A percentile compares a stretch with the other conserved stretches of the same genome.
These are phyloP conservation scores for Platyscapa corneri DNA, from an alignment of 1,140 invertebrate genomes.

Conservation along the genomic window DNA sequence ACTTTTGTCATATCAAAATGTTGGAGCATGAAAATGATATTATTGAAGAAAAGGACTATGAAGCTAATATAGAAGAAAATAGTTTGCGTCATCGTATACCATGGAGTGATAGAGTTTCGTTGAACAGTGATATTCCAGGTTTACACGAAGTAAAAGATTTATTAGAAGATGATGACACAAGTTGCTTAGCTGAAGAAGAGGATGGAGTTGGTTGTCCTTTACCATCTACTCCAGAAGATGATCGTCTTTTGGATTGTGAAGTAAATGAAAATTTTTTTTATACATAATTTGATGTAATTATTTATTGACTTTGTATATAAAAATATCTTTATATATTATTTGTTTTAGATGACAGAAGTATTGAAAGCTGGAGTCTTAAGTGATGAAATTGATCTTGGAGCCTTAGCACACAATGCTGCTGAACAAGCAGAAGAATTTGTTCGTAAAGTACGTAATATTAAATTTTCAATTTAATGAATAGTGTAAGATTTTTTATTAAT, in stretches of 20 bases:
- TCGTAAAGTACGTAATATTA: slow-evolving; percentile 78
- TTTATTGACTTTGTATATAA: not conserved
- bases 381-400: slow-evolving; percentile 87
- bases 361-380: slow-evolving; percentile 87
- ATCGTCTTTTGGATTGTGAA: slow-evolving; percentile 86
- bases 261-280: slow-evolving; percentile 61
- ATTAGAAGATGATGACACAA: slow-evolving; percentile 77
- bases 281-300: not conserved
- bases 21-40: slow-evolving; percentile 44
- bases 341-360: slow-evolving; percentile 83
- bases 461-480: not conserved
- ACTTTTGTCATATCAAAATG: slow-evolving; percentile 16
- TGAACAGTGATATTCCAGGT: slow-evolving; percentile 69
- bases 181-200: slow-evolving; percentile 81
- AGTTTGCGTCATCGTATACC: slow-evolving; percentile 69
- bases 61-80: slow-evolving; percentile 52
- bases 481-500: not conserved
- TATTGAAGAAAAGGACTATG: slow-evolving; percentile 45
- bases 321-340: slow-evolving; percentile 8
- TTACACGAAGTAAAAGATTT: slow-evolving; percentile 73
- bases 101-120: slow-evolving; percentile 68
- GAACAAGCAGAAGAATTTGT: slow-evolving; percentile 97
- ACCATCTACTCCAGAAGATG: slow-evolving; percentile 90
- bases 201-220: slow-evolving; percentile 87
- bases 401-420: slow-evolving; percentile 89